phyloP scores from a whole-genome alignment of 2,797 vertebrate genomes.

The Hapalemur alaotrensis region DNA sequence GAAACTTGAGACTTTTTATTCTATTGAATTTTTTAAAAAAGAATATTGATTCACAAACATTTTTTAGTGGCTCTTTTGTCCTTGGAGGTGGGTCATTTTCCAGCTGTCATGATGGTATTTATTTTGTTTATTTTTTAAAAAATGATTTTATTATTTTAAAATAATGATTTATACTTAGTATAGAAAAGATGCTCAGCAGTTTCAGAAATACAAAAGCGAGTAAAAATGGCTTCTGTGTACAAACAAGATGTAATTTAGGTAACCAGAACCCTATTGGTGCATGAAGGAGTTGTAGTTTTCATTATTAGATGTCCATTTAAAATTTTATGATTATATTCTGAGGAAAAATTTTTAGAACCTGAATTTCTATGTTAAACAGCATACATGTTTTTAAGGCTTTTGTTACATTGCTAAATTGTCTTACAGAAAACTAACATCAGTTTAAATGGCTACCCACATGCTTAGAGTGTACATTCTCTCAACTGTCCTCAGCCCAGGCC shows the following conservation, averaged over 20 bases:
- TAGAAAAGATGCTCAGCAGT: neutral
- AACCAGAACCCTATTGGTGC: neutral
- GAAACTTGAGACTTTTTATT: neutral
- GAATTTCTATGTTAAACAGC: neutral
- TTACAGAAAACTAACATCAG: neutral
- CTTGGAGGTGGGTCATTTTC: neutral
- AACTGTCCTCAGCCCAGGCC: accelerated
- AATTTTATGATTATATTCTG: neutral
- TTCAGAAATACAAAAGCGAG: neutral
- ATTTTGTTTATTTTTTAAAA: neutral
- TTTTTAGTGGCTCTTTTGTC: neutral
- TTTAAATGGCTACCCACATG: neutral
- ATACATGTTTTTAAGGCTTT: neutral
- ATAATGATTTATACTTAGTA: neutral
- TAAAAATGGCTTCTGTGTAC: neutral
- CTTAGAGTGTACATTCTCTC: neutral
- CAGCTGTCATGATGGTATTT: neutral
- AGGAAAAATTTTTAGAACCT: neutral
- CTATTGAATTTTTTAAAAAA: neutral
- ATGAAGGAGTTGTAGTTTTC: neutral
- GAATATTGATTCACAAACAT: neutral
- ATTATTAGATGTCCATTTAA: neutral
- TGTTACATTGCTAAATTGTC: neutral
- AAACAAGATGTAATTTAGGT: neutral
- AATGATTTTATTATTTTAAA: neutral